A percentile compares a stretch with the other conserved stretches of the same genome.
Evolutionary conservation across 2,888 invertebrate genomes (phyloP).

Genomic region (Caradrina kadenii): DNA sequence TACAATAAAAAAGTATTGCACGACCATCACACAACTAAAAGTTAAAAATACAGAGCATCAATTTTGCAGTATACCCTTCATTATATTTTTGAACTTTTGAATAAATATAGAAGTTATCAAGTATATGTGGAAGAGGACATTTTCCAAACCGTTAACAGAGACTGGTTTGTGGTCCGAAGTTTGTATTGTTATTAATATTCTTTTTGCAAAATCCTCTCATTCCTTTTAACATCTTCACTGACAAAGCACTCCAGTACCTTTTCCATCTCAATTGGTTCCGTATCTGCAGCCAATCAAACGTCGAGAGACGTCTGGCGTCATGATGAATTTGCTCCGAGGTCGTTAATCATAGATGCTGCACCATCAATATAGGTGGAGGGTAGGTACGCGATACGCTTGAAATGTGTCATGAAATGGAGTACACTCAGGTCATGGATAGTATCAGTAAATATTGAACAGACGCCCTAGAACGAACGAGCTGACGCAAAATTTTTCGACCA

Average conservation of each 20-base stretch:
- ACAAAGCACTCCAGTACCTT: slow-evolving; percentile 15
- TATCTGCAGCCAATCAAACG: slow-evolving; percentile 59
- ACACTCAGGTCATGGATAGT: not conserved
- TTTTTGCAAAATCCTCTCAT: not conserved
- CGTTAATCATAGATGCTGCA: slow-evolving; percentile 65
- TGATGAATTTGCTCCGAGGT: slow-evolving; percentile 67
- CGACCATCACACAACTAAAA: no score
- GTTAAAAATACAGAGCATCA: no score
- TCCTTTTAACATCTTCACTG: not conserved
- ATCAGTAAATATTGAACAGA: not conserved
- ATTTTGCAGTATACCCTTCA: no score
- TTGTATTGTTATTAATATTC: not conserved
- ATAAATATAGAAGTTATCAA: no score
- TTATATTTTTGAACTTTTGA: no score
- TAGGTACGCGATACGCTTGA: not conserved
- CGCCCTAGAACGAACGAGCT: no score
- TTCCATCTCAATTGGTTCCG: slow-evolving; percentile 44
- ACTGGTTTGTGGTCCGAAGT: no score
- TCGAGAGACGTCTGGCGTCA: slow-evolving; percentile 53
- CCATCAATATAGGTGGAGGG: slow-evolving; percentile 25
- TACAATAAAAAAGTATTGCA: no score
- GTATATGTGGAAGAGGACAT: no score
- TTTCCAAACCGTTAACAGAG: no score
- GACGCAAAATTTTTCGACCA: no score
- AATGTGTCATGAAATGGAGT: slow-evolving; percentile 13